A percentile compares a stretch with the other conserved stretches of the same genome.
Conservation (phyloP, 2,888 invertebrate genomes). For the Eumacrocentrus americanus region DNA sequence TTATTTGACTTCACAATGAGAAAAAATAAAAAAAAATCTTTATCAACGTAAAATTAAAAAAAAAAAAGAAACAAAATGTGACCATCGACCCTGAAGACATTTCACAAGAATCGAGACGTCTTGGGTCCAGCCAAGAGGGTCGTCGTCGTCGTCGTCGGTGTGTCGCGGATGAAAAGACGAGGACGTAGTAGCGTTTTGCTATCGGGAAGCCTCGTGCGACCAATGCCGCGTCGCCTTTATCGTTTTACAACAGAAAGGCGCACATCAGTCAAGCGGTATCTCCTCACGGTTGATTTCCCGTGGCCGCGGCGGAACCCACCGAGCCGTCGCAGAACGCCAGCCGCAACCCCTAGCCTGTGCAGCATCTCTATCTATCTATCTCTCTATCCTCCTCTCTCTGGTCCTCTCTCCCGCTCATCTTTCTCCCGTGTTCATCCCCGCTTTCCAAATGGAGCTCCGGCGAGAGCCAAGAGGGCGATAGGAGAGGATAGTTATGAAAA, state of each 20-base stretch:
- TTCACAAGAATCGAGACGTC: not conserved
- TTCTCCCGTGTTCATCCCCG: slow-evolving; percentile 28
- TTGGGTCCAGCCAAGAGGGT: slow-evolving; percentile 4
- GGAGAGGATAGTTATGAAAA: slow-evolving; percentile 55
- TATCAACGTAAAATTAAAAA: not conserved
- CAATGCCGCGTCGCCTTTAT: slow-evolving; percentile 62
- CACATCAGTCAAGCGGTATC: slow-evolving; percentile 63
- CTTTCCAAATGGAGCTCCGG: slow-evolving; percentile 6
- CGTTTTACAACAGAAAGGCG: slow-evolving; percentile 63
- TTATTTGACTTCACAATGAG: not conserved
- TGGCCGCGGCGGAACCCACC: slow-evolving; percentile 54
- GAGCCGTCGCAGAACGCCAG: slow-evolving; percentile 37
- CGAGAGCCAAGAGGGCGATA: slow-evolving; percentile 20
- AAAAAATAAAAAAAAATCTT: not conserved
- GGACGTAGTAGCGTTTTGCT: slow-evolving; percentile 36
- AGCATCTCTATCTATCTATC: slow-evolving; percentile 20
- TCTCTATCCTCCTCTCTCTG: slow-evolving; percentile 25
- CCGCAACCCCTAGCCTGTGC: slow-evolving; percentile 19
- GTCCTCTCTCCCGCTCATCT: slow-evolving; percentile 8
- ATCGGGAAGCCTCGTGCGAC: slow-evolving; percentile 60
- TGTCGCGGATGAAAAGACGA: slow-evolving; percentile 27
- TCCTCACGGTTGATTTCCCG: slow-evolving; percentile 64
- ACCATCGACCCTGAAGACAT: slow-evolving; percentile 6
- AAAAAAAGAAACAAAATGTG: slow-evolving; percentile 3
- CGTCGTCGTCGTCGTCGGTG: not conserved